phyloP scores from a whole-genome alignment of 2,113 vertebrate genomes.

The Thamnophis sirtalis region DNA sequence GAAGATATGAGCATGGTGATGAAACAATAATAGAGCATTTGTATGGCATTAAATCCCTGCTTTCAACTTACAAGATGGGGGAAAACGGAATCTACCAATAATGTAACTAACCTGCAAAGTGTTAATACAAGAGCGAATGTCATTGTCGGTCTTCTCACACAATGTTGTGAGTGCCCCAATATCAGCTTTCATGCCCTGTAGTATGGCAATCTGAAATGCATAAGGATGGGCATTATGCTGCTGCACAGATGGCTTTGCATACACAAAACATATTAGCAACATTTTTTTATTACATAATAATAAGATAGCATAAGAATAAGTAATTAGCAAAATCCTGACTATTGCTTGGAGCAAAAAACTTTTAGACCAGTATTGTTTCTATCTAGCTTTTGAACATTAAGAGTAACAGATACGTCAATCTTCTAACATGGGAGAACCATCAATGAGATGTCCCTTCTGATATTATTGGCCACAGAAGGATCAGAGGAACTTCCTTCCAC shows the following conservation, averaged over 20 bases:
- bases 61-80: background rate
- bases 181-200: conserved; percentile 81
- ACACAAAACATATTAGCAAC: background rate
- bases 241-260: background rate
- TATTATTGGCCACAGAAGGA: too few species aligned
- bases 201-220: conserved; percentile 70
- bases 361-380: background rate
- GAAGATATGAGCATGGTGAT: background rate
- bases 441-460: background rate
- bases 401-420: background rate
- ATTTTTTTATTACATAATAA: background rate
- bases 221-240: background rate
- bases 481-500: background rate
- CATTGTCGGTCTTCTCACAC: conserved; percentile 91
- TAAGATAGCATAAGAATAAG: background rate
- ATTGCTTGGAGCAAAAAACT: background rate
- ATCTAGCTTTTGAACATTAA: background rate
- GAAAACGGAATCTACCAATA: too few species aligned
- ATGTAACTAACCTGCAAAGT: conserved; percentile 85
- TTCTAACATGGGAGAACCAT: background rate
- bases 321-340: background rate
- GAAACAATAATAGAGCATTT: background rate
- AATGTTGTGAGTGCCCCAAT: conserved; percentile 74
- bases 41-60: background rate
- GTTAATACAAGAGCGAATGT: conserved; percentile 93